A percentile compares a stretch with the other conserved stretches of the same genome.
Evolutionary conservation across 1,140 invertebrate species (phyloP).

Genomic region (Papilio glaucus): DNA sequence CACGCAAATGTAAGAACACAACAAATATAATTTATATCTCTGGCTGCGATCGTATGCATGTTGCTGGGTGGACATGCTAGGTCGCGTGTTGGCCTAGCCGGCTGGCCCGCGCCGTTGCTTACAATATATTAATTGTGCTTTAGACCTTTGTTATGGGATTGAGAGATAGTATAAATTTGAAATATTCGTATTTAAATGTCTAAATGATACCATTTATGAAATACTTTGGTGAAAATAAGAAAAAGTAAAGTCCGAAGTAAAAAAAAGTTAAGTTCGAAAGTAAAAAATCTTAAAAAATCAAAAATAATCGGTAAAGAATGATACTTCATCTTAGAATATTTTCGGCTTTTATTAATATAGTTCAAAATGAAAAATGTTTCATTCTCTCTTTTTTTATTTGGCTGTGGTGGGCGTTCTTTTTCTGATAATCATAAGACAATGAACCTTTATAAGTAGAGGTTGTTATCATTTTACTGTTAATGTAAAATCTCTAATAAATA

Average conservation of each 20-base stretch:
- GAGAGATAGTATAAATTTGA: not conserved
- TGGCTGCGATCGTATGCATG: constrained; percentile 43
- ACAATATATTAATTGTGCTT: constrained; percentile 41
- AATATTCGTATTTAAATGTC: not conserved
- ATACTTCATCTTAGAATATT: too few relatives aligned
- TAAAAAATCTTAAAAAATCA: too few relatives aligned
- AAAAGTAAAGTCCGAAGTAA: too few relatives aligned
- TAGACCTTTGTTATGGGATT: constrained; percentile 8
- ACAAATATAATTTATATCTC: constrained; percentile 48
- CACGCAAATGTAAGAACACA: constrained; percentile 38
- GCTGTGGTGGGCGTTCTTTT: too few relatives aligned
- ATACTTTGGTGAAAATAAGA: too few relatives aligned
- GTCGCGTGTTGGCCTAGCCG: constrained; percentile 57
- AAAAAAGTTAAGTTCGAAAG: too few relatives aligned
- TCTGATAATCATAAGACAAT: too few relatives aligned
- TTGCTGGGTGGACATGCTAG: constrained; percentile 56
- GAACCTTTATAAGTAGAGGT: too few relatives aligned
- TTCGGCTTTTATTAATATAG: too few relatives aligned
- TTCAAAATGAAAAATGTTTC: too few relatives aligned
- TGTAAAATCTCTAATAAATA: not conserved
- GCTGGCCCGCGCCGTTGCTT: constrained; percentile 50
- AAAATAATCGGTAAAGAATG: too few relatives aligned
- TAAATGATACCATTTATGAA: not conserved
- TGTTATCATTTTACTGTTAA: not conserved
- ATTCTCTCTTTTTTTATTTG: too few relatives aligned